Base-by-base conservation (phyloP, 2,113 vertebrate genomes). In the Scortum barcoo region DNA sequence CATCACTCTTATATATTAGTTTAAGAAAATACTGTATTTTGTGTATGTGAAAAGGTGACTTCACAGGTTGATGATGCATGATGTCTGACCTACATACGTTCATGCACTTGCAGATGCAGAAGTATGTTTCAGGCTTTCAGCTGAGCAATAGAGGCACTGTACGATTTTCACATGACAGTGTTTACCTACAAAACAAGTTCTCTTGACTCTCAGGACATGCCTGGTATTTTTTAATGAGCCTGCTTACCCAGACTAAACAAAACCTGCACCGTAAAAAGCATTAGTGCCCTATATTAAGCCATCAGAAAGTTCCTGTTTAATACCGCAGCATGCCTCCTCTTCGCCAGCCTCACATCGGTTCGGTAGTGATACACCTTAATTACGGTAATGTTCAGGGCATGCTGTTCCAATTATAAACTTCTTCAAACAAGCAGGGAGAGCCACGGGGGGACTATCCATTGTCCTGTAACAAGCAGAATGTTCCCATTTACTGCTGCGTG, bases 401-500 rank as follows among this genome's bases (percentile, higher is more conserved):
- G 75, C 56, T 65, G 36, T 63, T 73, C 70, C 30, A 56, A 40
- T 63, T 53, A 75, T 83, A 67, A 71, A 62, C 50, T 57, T 63
- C 62, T n/a, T 38, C 60, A 76, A 85, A 80, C 42, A 44, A 79
- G 74, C 69, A 71, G 56, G 61, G 53, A 63, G 68, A 78, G 20
- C 65, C 6, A 26, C 12, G 4, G 71, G 72, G 68, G 33, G 26
- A 54, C 6, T 36, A 65, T 69, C 38, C 63, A 72, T 81, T 87
- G 71, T 88, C 51, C 75, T 14, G 16, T 61, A 86, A 80, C 65
- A 66, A 76, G 73, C 76, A 81, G 67, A 90, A 81, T 78, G 76
- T 81, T 75, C 72, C 53, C 24, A 57, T 85, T 89, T 65, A 68
- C 67, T 68, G 69, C 74, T 28, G 71, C 14, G 2, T 8, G 40